Conservation (phyloP, 2,113 vertebrate genomes). For the Oceanites oceanicus region DNA sequence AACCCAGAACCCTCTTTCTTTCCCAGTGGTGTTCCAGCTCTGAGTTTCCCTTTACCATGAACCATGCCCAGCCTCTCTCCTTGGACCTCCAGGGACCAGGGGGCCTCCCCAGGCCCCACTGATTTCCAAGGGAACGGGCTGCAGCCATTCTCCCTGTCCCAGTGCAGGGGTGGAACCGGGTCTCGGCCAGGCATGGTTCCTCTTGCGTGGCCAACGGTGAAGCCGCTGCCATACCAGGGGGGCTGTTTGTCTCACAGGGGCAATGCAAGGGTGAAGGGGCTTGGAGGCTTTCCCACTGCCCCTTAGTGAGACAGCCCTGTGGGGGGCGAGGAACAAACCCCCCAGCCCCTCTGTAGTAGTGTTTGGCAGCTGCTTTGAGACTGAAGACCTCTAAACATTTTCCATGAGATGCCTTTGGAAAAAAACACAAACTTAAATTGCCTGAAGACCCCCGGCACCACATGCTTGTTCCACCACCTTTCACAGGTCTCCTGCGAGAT, state of each 20-base stretch:
- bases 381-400: not conserved
- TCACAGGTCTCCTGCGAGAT: accelerated
- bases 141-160: not conserved
- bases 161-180: accelerated
- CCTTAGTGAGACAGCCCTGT: not conserved
- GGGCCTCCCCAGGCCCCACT: not conserved
- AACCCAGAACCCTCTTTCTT: not conserved
- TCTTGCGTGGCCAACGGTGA: accelerated
- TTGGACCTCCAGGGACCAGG: not conserved
- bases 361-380: not conserved
- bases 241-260: not conserved
- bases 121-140: not conserved
- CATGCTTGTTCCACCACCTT: not conserved
- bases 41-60: not conserved
- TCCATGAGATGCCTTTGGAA: not conserved
- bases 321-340: not conserved
- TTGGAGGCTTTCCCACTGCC: not conserved
- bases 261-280: not conserved
- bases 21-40: not conserved
- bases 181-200: not conserved
- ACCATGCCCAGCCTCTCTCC: not conserved
- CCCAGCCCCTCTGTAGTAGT: not conserved
- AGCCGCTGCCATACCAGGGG: accelerated
- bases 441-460: not conserved
- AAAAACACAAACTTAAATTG: not conserved